A percentile compares a stretch with the other conserved stretches of the same genome.
Conservation (phyloP, 2,797 vertebrate genomes). For the Peromyscus nudipes region DNA sequence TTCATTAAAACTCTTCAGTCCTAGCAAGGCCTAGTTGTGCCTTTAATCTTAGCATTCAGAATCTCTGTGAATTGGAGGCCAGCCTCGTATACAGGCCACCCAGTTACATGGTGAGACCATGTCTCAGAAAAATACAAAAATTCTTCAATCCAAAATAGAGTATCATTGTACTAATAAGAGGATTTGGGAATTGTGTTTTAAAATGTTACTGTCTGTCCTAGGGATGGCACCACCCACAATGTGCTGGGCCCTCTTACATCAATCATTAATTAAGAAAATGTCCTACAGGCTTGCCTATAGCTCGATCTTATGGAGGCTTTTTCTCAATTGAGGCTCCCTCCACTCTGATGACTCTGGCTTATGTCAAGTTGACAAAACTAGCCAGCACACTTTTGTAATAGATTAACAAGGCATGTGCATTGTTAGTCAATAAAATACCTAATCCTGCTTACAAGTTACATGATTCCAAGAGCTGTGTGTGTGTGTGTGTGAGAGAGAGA, state of each 20-base stretch:
- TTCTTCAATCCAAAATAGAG: not conserved
- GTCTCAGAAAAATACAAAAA: not conserved
- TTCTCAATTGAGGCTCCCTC: not conserved
- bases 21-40: not conserved
- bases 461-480: not conserved
- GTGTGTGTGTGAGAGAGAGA: not conserved
- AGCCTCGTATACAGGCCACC: not conserved
- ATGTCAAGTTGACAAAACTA: not conserved
- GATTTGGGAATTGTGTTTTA: not conserved
- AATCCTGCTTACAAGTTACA: not conserved
- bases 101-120: not conserved
- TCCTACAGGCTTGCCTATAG: not conserved
- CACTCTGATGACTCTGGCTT: not conserved
- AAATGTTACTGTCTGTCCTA: not conserved
- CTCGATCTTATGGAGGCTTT: not conserved
- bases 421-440: not conserved
- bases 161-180: not conserved
- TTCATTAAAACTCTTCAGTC: constrained; percentile 22
- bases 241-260: not conserved
- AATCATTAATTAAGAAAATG: not conserved
- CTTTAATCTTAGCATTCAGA: not conserved
- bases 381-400: not conserved
- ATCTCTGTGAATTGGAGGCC: not conserved
- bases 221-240: not conserved
- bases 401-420: not conserved